These are phyloP conservation scores for Euphonia xanthogaster DNA, from an alignment of 2,797 vertebrate genomes.

Conservation along the genomic window DNA sequence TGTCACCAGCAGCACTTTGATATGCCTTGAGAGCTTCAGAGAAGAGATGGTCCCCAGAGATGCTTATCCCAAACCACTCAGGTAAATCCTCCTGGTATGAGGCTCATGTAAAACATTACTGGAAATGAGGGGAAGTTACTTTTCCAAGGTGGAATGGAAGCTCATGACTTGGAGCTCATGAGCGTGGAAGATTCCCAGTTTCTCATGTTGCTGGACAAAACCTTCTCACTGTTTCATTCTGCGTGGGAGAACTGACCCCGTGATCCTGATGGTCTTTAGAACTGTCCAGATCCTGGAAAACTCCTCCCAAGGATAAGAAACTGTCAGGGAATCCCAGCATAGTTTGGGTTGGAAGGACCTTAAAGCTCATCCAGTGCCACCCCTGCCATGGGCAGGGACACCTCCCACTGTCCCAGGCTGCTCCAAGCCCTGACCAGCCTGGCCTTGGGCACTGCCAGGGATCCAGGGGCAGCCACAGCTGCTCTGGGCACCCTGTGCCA, in stretches of 20 bases:
- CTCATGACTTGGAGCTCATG: background rate
- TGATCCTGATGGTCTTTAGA: background rate
- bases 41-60: constrained; percentile 25
- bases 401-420: background rate
- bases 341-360: background rate
- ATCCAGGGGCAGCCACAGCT: background rate
- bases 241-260: rapidly evolving
- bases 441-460: background rate
- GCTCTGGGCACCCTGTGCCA: background rate
- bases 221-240: background rate
- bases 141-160: background rate
- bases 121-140: background rate
- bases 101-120: background rate
- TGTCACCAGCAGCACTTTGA: constrained; percentile 28
- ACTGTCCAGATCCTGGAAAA: background rate
- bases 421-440: background rate
- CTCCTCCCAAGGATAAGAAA: background rate
- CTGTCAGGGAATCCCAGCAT: background rate
- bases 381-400: background rate
- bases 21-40: constrained; percentile 25
- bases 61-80: background rate
- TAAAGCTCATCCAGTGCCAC: background rate
- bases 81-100: constrained; percentile 6
- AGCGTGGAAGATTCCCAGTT: background rate
- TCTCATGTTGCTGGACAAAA: background rate